These are phyloP conservation scores for Quiscalus mexicanus DNA, from an alignment of 2,113 vertebrate species.

Conservation along the genomic window DNA sequence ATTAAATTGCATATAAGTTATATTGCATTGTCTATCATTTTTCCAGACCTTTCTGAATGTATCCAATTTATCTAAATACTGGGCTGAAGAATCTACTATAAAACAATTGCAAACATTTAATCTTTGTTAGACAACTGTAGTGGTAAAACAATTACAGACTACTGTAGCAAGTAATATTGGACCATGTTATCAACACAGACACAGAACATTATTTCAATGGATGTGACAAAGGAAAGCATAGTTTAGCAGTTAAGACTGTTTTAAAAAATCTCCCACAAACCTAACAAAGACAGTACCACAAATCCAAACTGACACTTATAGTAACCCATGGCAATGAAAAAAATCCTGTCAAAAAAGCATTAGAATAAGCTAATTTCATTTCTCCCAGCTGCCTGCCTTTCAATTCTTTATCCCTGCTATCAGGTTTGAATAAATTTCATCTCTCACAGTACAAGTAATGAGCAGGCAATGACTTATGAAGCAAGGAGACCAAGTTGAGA, in stretches of 20 bases:
- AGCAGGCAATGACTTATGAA: slow-evolving; percentile 84
- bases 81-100: slow-evolving; percentile 19
- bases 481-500: slow-evolving; percentile 78
- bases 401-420: slow-evolving; percentile 79
- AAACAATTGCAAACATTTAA: slow-evolving; percentile 48
- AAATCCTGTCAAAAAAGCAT: slow-evolving; percentile 69
- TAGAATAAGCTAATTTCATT: slow-evolving; percentile 80
- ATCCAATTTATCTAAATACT: slow-evolving; percentile 43
- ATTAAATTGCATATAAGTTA: slow-evolving; percentile 54
- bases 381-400: slow-evolving; percentile 77
- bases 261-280: slow-evolving; percentile 38
- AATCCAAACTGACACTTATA: slow-evolving; percentile 72
- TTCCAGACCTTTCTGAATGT: not conserved
- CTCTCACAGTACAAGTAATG: slow-evolving; percentile 80
- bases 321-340: slow-evolving; percentile 63
- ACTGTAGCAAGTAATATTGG: slow-evolving; percentile 49
- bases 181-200: slow-evolving; percentile 25
- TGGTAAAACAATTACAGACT: slow-evolving; percentile 63
- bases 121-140: slow-evolving; percentile 55
- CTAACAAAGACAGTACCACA: slow-evolving; percentile 69
- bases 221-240: slow-evolving; percentile 17
- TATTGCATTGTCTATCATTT: slow-evolving; percentile 39
- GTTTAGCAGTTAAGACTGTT: slow-evolving; percentile 55
- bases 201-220: slow-evolving; percentile 16
- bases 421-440: slow-evolving; percentile 82